Conservation (phyloP, 2,797 vertebrate species). For the Dallia pectoralis region DNA sequence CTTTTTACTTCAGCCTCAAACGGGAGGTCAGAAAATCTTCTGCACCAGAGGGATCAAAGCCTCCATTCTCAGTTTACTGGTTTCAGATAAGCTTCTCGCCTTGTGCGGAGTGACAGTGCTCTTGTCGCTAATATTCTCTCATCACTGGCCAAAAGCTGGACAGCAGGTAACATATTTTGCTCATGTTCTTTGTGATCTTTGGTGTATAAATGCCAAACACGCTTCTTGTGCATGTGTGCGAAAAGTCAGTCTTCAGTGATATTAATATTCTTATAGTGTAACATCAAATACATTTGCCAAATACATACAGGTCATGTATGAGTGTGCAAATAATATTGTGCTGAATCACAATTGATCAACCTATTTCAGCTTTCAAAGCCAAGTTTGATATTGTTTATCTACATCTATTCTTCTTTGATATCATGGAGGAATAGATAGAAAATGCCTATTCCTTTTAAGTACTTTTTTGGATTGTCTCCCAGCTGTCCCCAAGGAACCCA, state of each 20-base stretch:
- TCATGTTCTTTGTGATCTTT: not conserved
- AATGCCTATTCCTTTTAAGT: constrained; percentile 17
- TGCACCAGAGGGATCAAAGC: constrained; percentile 39
- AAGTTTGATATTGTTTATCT: not conserved
- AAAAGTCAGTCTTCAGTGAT: not conserved
- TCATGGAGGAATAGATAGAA: constrained; percentile 12
- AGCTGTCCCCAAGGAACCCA: constrained; percentile 25
- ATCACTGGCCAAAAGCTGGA: constrained; percentile 1
- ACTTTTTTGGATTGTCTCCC: constrained; percentile 28
- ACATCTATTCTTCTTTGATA: not conserved
- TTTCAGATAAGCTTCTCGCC: constrained; percentile 30
- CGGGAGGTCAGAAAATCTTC: constrained; percentile 44
- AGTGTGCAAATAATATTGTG: not conserved
- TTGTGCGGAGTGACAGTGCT: constrained; percentile 9
- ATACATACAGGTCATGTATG: not conserved
- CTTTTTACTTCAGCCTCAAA: constrained; percentile 21
- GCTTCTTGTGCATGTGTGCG: not conserved
- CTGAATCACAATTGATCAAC: not conserved
- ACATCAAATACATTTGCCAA: not conserved
- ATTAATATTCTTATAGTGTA: not conserved
- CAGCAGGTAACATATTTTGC: not conserved
- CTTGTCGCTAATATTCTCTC: constrained; percentile 25
- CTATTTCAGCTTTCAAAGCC: not conserved
- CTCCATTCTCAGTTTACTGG: constrained; percentile 27
- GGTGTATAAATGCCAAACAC: not conserved